These are phyloP conservation scores for Condylostylus longicornis DNA, from an alignment of 1,140 invertebrate genomes.

Conservation along the genomic window DNA sequence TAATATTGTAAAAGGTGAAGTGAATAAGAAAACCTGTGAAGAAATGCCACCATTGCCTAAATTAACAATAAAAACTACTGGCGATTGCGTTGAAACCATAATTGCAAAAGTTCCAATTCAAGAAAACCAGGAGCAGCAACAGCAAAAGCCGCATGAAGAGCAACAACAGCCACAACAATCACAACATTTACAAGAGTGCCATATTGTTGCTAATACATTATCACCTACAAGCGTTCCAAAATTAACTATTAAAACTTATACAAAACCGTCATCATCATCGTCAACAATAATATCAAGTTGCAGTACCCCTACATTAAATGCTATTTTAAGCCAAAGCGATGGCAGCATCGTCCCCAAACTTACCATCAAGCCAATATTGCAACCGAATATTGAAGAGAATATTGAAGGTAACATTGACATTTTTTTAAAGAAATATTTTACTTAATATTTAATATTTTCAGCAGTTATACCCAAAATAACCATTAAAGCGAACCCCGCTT, in stretches of 20 bases:
- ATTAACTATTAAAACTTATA: slow-evolving; percentile 27
- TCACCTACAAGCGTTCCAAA: slow-evolving; percentile 16
- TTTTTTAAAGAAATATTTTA: background rate
- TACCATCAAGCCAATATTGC: slow-evolving; percentile 3
- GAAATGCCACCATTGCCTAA: slow-evolving; percentile 15
- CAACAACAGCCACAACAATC: slow-evolving; percentile 6
- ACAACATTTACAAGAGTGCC: background rate
- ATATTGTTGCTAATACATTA: background rate
- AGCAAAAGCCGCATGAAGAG: slow-evolving; percentile 5
- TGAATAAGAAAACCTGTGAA: no score
- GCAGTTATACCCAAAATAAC: slow-evolving; percentile 24
- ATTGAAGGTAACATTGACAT: background rate
- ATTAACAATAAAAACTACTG: slow-evolving; percentile 19
- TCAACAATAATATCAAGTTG: slow-evolving; percentile 6
- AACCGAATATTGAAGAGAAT: background rate
- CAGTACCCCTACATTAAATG: no score
- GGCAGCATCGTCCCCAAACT: slow-evolving; percentile 1
- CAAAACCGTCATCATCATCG: slow-evolving; percentile 10
- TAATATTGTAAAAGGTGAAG: no score
- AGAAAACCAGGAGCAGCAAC: slow-evolving; percentile 16
- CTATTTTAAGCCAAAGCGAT: background rate
- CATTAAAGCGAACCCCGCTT: slow-evolving; percentile 16
- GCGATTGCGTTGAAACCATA: slow-evolving; percentile 20
- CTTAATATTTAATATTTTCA: background rate
- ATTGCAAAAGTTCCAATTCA: slow-evolving; percentile 24